These are phyloP conservation scores for Papilio dardanus DNA, from an alignment of 1,140 invertebrate genomes.

Conservation along the genomic window DNA sequence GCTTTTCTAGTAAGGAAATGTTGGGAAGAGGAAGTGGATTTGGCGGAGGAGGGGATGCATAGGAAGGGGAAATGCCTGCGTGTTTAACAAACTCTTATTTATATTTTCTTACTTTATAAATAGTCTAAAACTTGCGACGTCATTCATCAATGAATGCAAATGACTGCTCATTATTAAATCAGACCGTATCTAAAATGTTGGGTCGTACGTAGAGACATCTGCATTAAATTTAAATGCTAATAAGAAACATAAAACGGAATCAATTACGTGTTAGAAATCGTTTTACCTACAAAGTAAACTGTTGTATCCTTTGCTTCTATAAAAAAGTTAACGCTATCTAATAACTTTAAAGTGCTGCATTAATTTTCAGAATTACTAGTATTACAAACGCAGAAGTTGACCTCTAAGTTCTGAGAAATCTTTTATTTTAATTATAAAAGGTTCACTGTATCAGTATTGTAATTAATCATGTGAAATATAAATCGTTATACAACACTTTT, in stretches of 20 bases:
- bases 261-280: conserved; percentile 44
- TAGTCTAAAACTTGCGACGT: not conserved
- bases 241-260: conserved; percentile 37
- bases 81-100: not conserved
- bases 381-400: too few relatives aligned
- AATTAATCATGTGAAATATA: not conserved
- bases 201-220: conserved; percentile 47
- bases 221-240: conserved; percentile 46
- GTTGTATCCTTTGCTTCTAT: conserved; percentile 28
- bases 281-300: conserved; percentile 39
- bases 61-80: not conserved
- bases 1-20: too few relatives aligned
- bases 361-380: not conserved
- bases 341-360: not conserved
- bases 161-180: conserved; percentile 41
- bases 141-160: conserved; percentile 34
- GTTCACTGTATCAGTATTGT: not conserved
- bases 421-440: too few relatives aligned
- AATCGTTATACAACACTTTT: too few relatives aligned
- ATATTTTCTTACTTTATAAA: not conserved
- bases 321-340: not conserved
- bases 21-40: too few relatives aligned
- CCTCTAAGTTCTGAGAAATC: too few relatives aligned
- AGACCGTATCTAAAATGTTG: conserved; percentile 41
- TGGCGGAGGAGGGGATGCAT: too few relatives aligned